A percentile compares a stretch with the other conserved stretches of the same genome.
Conservation (phyloP, 2,888 invertebrate genomes). For the Blastobasis lacticolella region DNA sequence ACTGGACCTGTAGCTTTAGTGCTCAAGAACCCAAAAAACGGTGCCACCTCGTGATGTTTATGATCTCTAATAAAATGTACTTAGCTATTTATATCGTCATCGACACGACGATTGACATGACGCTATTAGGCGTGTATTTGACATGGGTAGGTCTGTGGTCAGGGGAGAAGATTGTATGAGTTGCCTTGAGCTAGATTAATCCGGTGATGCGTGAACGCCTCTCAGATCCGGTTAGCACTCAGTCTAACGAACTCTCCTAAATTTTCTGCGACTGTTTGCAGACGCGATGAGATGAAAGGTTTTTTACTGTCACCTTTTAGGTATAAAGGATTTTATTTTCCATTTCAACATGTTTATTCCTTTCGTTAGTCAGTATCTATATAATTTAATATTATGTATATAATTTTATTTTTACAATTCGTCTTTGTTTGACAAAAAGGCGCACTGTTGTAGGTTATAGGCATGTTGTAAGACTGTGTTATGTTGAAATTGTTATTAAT, state of each 20-base stretch:
- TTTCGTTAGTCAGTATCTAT: conserved; percentile 30
- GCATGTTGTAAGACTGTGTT: conserved; percentile 36
- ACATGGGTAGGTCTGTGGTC: background rate
- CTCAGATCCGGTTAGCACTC: conserved; percentile 27
- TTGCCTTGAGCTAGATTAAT: conserved; percentile 26
- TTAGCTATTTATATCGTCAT: background rate
- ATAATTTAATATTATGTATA: conserved; percentile 10
- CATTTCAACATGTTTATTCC: conserved; percentile 27
- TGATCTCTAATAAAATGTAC: background rate
- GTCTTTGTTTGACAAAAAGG: conserved; percentile 12
- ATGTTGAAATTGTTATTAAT: conserved; percentile 31
- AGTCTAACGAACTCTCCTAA: conserved; percentile 25
- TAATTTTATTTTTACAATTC: conserved; percentile 15
- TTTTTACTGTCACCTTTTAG: conserved; percentile 32
- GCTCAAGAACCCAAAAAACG: conserved; percentile 47
- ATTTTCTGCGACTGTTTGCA: conserved; percentile 30
- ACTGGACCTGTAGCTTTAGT: conserved; percentile 85
- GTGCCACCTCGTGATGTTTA: background rate
- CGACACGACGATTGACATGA: no score
- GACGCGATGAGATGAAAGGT: conserved; percentile 26
- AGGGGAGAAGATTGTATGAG: conserved; percentile 14
- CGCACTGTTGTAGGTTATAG: conserved; percentile 5
- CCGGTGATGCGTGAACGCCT: conserved; percentile 23
- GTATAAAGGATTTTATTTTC: conserved; percentile 19
- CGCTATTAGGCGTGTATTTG: no score